phyloP scores from a whole-genome alignment of 2,797 vertebrate species.

The Avahi laniger region DNA sequence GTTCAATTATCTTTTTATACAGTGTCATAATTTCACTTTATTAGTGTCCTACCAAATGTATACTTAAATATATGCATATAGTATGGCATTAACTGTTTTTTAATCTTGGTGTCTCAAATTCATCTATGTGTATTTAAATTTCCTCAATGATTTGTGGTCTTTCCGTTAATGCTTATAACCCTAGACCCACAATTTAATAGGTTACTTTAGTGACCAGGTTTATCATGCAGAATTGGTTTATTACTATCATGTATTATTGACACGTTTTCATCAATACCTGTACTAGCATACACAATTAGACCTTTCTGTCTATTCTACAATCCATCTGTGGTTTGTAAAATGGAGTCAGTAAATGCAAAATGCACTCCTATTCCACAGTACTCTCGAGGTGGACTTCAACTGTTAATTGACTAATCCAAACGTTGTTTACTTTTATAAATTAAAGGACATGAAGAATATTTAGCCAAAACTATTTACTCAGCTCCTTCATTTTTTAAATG shows the following conservation, averaged over 20 bases:
- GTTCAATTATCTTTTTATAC: neutral
- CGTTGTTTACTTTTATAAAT: slow-evolving; percentile 5
- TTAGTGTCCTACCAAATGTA: neutral
- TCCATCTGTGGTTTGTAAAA: slow-evolving; percentile 45
- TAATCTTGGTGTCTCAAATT: slow-evolving; percentile 51
- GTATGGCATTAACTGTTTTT: slow-evolving; percentile 42
- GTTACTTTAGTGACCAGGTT: neutral
- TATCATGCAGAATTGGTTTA: neutral
- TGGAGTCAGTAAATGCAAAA: slow-evolving; percentile 16
- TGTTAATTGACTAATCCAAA: neutral
- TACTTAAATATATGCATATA: neutral
- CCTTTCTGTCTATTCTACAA: neutral
- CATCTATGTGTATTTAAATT: slow-evolving; percentile 47
- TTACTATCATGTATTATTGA: slow-evolving; percentile 20
- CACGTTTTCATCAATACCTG: slow-evolving; percentile 1
- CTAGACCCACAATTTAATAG: neutral
- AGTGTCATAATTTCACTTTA: neutral
- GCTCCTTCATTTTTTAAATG: slow-evolving; percentile 20
- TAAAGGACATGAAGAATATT: neutral
- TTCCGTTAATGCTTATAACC: neutral
- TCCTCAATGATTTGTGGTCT: slow-evolving; percentile 45
- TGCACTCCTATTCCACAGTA: neutral
- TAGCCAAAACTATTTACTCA: neutral
- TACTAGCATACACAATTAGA: neutral
- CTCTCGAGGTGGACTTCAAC: neutral